Evolutionary conservation across 2,797 vertebrate species (phyloP).

Genomic region (Garrulus glandarius): DNA sequence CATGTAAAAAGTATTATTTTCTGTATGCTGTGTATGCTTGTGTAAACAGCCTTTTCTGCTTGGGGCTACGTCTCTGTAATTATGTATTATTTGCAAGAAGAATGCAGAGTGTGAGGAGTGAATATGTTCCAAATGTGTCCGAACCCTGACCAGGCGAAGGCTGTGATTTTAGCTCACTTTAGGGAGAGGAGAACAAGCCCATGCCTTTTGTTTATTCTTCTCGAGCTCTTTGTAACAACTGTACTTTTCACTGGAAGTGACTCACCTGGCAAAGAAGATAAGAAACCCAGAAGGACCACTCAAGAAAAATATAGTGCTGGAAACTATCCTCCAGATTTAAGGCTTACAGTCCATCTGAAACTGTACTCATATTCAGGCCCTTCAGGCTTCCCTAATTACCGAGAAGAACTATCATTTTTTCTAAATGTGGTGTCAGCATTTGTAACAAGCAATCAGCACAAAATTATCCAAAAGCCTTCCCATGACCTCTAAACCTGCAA

Average conservation of each 20-base stretch:
- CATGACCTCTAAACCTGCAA: slow-evolving; percentile 45
- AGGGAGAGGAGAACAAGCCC: not conserved
- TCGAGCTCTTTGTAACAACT: not conserved
- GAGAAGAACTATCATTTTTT: not conserved
- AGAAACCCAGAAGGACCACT: not conserved
- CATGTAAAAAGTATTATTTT: not conserved
- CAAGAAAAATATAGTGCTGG: not conserved
- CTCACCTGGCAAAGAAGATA: slow-evolving; percentile 50
- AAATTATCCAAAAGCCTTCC: slow-evolving; percentile 17
- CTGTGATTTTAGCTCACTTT: slow-evolving; percentile 4
- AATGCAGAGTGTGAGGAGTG: not conserved
- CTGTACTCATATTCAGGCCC: not conserved
- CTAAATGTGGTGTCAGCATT: slow-evolving; percentile 23
- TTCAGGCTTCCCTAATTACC: not conserved
- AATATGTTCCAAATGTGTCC: slow-evolving; percentile 6
- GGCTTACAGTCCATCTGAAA: not conserved
- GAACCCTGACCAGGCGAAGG: not conserved
- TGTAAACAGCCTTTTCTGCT: not conserved
- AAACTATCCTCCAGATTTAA: not conserved
- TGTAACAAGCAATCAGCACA: not conserved
- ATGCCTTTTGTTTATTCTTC: slow-evolving; percentile 20
- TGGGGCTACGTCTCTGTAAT: not conserved
- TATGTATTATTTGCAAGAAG: slow-evolving; percentile 4
- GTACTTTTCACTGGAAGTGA: slow-evolving; percentile 31
- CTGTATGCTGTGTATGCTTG: not conserved